Percentiles rank a stretch among this genome's conserved stretches.
Conservation (phyloP, 2,797 vertebrate genomes). For the Decapterus maruadsi region DNA sequence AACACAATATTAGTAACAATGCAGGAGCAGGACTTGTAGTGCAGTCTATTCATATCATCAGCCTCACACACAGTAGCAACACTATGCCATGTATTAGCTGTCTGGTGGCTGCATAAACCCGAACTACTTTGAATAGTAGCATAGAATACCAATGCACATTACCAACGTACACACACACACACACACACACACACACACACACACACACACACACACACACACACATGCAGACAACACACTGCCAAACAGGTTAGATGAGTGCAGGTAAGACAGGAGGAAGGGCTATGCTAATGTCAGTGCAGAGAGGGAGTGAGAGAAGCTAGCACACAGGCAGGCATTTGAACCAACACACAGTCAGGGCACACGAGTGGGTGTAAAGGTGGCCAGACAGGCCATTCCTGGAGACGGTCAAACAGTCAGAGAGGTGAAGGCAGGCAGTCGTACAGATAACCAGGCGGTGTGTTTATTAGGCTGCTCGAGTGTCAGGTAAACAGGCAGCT, state of each 20-base stretch:
- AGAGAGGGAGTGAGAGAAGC: constrained; percentile 45
- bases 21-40: not conserved
- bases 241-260: constrained; percentile 94
- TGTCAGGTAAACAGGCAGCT: constrained; percentile 55
- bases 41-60: not conserved
- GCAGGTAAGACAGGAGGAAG: constrained; percentile 88
- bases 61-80: not conserved
- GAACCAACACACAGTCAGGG: constrained; percentile 48
- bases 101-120: too few relatives aligned
- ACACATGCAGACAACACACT: constrained; percentile 40
- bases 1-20: not conserved
- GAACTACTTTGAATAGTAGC: not conserved
- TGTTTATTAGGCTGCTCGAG: constrained; percentile 38
- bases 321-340: constrained; percentile 50
- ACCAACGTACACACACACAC: not conserved
- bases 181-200: not conserved
- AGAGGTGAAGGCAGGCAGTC: constrained; percentile 40
- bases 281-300: constrained; percentile 86
- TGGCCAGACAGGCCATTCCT: constrained; percentile 39
- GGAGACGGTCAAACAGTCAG: constrained; percentile 70
- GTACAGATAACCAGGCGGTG: constrained; percentile 39
- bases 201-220: constrained; percentile 9
- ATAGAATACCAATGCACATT: not conserved
- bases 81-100: not conserved
- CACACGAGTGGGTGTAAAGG: constrained; percentile 44